phyloP scores from a whole-genome alignment of 2,888 invertebrate genomes.

The Tribolium freemani region DNA sequence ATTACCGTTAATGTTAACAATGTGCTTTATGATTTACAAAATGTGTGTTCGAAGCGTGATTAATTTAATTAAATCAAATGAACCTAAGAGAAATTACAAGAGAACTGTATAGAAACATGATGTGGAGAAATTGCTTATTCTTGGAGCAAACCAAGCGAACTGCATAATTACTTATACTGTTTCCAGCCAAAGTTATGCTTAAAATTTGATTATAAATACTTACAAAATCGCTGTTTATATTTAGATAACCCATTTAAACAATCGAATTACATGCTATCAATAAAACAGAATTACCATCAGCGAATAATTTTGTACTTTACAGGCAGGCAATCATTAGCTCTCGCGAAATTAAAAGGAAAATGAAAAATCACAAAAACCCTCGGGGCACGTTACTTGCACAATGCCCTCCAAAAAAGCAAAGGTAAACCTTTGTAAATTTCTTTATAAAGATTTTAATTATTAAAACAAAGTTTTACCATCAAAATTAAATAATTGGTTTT shows the following conservation, averaged over 20 bases:
- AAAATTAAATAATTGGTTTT: slow-evolving; percentile 34
- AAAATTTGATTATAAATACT: slow-evolving; percentile 28
- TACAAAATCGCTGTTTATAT: slow-evolving; percentile 1
- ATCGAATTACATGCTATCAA: not conserved
- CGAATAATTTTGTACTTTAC: not conserved
- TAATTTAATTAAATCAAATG: slow-evolving; percentile 45
- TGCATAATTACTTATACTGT: slow-evolving; percentile 39
- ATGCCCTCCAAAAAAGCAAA: slow-evolving; percentile 21
- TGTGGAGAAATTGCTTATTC: slow-evolving; percentile 43
- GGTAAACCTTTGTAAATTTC: slow-evolving; percentile 34
- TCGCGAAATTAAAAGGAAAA: slow-evolving; percentile 28
- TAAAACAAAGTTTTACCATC: slow-evolving; percentile 30
- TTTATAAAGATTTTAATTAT: slow-evolving; percentile 30
- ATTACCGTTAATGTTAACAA: slow-evolving; percentile 31
- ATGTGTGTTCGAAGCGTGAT: slow-evolving; percentile 42
- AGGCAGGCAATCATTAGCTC: slow-evolving; percentile 7
- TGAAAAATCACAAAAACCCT: slow-evolving; percentile 17
- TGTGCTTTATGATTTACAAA: slow-evolving; percentile 44
- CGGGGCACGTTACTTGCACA: slow-evolving; percentile 24
- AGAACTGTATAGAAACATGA: slow-evolving; percentile 40
- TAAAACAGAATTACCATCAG: not conserved
- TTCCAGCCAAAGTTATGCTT: slow-evolving; percentile 20
- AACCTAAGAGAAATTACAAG: slow-evolving; percentile 42
- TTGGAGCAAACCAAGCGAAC: slow-evolving; percentile 41
- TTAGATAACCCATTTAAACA: not conserved